Percentiles rank a stretch among this genome's conserved stretches.
These are phyloP conservation scores for Baronia brevicornis DNA, from an alignment of 2,888 invertebrate genomes.

Conservation along the genomic window DNA sequence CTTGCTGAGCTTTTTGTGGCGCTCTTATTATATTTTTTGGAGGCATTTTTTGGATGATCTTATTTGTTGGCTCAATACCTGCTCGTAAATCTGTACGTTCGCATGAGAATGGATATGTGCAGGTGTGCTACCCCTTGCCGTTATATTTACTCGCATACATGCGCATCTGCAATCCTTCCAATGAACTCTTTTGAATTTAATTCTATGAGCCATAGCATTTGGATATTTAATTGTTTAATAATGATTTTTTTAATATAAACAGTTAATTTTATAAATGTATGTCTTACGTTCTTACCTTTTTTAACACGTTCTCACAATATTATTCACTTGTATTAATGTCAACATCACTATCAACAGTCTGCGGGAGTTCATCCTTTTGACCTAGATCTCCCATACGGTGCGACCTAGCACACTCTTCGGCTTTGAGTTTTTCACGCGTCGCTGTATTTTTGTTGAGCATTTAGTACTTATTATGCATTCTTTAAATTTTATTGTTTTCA, in stretches of 20 bases:
- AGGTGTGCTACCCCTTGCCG: constrained; percentile 66
- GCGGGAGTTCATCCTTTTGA: too few relatives aligned
- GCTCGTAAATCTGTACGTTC: constrained; percentile 64
- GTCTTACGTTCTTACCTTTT: too few relatives aligned
- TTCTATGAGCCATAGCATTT: constrained; percentile 11
- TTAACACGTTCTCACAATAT: too few relatives aligned
- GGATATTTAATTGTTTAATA: constrained; percentile 2
- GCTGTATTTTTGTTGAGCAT: too few relatives aligned
- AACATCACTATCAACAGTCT: too few relatives aligned
- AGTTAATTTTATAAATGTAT: too few relatives aligned
- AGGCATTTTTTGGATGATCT: constrained; percentile 64
- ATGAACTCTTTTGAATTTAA: constrained; percentile 2
- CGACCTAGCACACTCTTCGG: too few relatives aligned
- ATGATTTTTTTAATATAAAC: not conserved
- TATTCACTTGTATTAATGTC: too few relatives aligned
- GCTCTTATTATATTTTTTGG: constrained; percentile 70
- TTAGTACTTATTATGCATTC: too few relatives aligned
- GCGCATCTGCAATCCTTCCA: not conserved
- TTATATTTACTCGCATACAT: constrained; percentile 12
- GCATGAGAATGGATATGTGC: constrained; percentile 55
- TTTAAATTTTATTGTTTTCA: too few relatives aligned
- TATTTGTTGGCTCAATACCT: constrained; percentile 70
- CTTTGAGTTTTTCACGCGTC: too few relatives aligned
- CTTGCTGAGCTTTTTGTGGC: constrained; percentile 64
- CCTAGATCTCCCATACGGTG: too few relatives aligned